Conservation (phyloP, 2,113 vertebrate genomes). For the Ophthalmolycus amberensis region DNA sequence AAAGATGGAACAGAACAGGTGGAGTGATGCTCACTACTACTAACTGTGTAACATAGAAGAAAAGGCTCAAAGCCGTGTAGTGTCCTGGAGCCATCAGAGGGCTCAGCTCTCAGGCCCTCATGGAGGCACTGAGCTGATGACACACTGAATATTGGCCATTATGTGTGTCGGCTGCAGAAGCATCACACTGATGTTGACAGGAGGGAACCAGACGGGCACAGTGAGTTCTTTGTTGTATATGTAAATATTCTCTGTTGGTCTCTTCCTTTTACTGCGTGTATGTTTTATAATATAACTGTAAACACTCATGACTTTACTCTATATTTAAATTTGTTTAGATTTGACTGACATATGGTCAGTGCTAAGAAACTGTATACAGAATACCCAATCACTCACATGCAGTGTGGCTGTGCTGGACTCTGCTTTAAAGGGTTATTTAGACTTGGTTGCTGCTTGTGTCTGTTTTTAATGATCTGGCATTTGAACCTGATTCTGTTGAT, state of each 20-base stretch:
- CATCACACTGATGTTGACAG: constrained; percentile 42
- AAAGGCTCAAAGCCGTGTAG: constrained; percentile 10
- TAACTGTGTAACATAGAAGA: constrained; percentile 24
- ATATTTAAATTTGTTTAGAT: constrained; percentile 69
- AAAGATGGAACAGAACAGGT: constrained; percentile 41
- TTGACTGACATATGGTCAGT: constrained; percentile 37
- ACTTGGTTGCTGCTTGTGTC: constrained; percentile 4
- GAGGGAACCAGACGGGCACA: constrained; percentile 33
- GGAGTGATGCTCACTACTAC: constrained; percentile 34
- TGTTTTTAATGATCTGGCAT: constrained; percentile 32
- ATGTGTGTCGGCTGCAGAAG: constrained; percentile 33
- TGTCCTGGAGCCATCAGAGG: constrained; percentile 3
- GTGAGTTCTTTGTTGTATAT: constrained; percentile 68
- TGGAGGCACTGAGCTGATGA: constrained; percentile 16
- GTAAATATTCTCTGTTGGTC: constrained; percentile 75
- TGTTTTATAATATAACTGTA: constrained; percentile 79
- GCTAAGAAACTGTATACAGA: constrained; percentile 39
- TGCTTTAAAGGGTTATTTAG: constrained; percentile 27
- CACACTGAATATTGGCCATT: constrained; percentile 29
- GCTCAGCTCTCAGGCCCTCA: constrained; percentile 2
- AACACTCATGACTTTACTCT: constrained; percentile 72
- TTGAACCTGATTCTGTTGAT: neutral
- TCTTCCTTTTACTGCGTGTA: constrained; percentile 71
- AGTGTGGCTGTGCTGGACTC: constrained; percentile 26
- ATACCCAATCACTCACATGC: constrained; percentile 33